A percentile compares a stretch with the other conserved stretches of the same genome.
phyloP scores from a whole-genome alignment of 2,888 invertebrate species.

The Eulithis testata region DNA sequence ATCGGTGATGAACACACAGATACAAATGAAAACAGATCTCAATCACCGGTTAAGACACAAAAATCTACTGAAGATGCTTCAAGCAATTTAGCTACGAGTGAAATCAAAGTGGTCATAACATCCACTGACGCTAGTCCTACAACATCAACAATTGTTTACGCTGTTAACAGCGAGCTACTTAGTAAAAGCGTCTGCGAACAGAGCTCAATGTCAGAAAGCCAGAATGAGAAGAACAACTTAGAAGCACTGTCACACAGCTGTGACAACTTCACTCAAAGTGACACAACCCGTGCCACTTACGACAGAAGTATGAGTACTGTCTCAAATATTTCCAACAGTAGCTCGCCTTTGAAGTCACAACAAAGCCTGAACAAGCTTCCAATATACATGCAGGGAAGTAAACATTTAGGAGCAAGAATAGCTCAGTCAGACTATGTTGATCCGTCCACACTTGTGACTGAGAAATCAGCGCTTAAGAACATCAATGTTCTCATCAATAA shows the following conservation, averaged over 20 bases:
- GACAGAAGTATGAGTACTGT: constrained; percentile 73
- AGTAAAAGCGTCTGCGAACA: constrained; percentile 76
- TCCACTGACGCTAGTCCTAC: constrained; percentile 67
- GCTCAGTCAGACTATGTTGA: constrained; percentile 95
- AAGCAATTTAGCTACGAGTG: constrained; percentile 57
- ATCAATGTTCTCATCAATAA: constrained; percentile 86
- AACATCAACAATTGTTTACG: constrained; percentile 59
- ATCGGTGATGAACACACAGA: constrained; percentile 79
- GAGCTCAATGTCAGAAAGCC: constrained; percentile 68
- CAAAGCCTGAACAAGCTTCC: constrained; percentile 79
- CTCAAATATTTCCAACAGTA: constrained; percentile 57
- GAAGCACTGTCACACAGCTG: constrained; percentile 74
- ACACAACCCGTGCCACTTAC: constrained; percentile 55
- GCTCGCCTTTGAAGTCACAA: constrained; percentile 69
- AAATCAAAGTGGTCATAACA: constrained; percentile 73
- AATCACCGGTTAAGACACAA: constrained; percentile 46
- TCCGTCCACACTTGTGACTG: constrained; percentile 87
- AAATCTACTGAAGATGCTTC: constrained; percentile 49
- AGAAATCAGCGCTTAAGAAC: constrained; percentile 77
- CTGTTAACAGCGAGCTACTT: constrained; percentile 58
- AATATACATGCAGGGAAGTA: constrained; percentile 91
- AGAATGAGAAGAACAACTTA: constrained; percentile 71
- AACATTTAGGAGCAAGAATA: constrained; percentile 93
- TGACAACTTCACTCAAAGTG: constrained; percentile 66
- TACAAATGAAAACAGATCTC: constrained; percentile 64